These are phyloP conservation scores for Chromoteleia sp. DNA, from an alignment of 2,888 invertebrate species.

Conservation along the genomic window DNA sequence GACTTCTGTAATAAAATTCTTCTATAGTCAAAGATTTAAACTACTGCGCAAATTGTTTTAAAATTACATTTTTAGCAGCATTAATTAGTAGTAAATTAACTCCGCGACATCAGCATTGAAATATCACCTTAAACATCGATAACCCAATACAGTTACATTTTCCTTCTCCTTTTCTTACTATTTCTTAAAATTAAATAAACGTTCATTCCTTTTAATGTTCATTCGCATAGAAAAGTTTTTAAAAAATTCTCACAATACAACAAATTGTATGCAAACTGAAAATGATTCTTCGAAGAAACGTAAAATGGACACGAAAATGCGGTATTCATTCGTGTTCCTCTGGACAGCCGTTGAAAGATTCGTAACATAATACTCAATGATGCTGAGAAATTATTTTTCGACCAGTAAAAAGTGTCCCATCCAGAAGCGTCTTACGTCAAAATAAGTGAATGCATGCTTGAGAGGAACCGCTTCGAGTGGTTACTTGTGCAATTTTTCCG, in stretches of 20 bases:
- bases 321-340: constrained; percentile 43
- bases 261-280: not conserved
- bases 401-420: constrained; percentile 73
- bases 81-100: too few species aligned
- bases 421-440: constrained; percentile 72
- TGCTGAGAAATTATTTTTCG: constrained; percentile 65
- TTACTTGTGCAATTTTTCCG: constrained; percentile 71
- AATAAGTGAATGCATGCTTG: constrained; percentile 72
- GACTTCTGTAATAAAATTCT: too few species aligned
- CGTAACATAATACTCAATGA: constrained; percentile 62
- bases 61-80: too few species aligned
- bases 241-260: not conserved
- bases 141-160: too few species aligned
- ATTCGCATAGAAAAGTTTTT: too few species aligned
- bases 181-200: too few species aligned
- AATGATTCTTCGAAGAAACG: constrained; percentile 9
- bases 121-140: too few species aligned
- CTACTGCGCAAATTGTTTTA: too few species aligned
- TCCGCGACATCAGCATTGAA: too few species aligned
- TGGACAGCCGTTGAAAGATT: constrained; percentile 64
- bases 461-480: constrained; percentile 67
- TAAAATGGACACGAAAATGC: constrained; percentile 40
- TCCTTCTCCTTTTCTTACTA: too few species aligned
- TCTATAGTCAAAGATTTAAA: too few species aligned
- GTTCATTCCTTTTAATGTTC: too few species aligned